These are phyloP conservation scores for Sinodicranocentrus sp. DNA, from an alignment of 2,888 invertebrate species.

Conservation along the genomic window DNA sequence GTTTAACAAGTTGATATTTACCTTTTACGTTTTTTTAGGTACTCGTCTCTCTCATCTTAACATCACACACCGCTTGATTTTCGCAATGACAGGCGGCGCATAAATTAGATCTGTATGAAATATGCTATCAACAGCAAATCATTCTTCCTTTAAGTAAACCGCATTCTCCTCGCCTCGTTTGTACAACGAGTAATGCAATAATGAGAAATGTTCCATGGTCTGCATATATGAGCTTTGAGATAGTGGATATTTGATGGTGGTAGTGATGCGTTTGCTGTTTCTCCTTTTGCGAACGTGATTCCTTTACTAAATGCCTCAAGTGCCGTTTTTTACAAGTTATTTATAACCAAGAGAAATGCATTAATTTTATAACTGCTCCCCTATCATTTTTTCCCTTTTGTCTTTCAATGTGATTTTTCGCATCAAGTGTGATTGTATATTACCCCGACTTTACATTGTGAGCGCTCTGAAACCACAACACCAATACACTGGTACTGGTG, in stretches of 20 bases:
- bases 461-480: background rate
- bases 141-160: constrained; percentile 43
- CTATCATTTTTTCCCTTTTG: constrained; percentile 17
- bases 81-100: constrained; percentile 43
- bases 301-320: constrained; percentile 50
- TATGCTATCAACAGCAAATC: constrained; percentile 59
- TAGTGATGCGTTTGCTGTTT: constrained; percentile 20
- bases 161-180: constrained; percentile 19
- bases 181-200: background rate
- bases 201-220: constrained; percentile 29
- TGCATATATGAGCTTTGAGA: constrained; percentile 19
- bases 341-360: constrained; percentile 40
- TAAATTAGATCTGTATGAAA: constrained; percentile 48
- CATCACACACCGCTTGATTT: constrained; percentile 17
- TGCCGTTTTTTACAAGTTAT: constrained; percentile 54
- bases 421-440: constrained; percentile 1
- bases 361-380: constrained; percentile 42
- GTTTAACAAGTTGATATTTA: background rate
- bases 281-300: constrained; percentile 35
- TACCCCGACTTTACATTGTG: background rate
- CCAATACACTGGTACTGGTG: constrained; percentile 9
- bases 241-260: constrained; percentile 1
- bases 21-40: background rate
- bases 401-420: constrained; percentile 1
- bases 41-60: background rate